phyloP scores from a whole-genome alignment of 2,888 invertebrate species.

The Amphipoea oculea region DNA sequence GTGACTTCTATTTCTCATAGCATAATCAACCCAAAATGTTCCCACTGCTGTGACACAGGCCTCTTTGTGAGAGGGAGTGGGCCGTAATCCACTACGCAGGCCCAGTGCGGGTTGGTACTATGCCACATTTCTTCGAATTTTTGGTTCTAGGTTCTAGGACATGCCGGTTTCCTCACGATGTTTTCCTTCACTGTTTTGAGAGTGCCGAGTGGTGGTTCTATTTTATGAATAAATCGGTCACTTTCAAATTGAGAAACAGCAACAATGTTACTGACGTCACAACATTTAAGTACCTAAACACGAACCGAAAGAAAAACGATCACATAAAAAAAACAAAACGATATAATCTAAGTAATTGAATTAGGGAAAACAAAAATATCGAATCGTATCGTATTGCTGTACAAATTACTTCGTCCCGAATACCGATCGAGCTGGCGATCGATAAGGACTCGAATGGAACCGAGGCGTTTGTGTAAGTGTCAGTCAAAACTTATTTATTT shows the following conservation, averaged over 20 bases:
- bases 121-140: too few species aligned
- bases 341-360: constrained; percentile 64
- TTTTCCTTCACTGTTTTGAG: too few species aligned
- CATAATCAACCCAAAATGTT: not conserved
- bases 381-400: constrained; percentile 37
- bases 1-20: not conserved
- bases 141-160: too few species aligned
- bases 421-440: constrained; percentile 46
- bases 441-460: constrained; percentile 19
- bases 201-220: too few species aligned
- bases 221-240: not conserved
- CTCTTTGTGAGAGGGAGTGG: not conserved
- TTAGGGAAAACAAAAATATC: constrained; percentile 57
- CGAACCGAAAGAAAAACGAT: constrained; percentile 14
- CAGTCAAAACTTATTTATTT: not conserved
- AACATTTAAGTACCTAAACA: not conserved
- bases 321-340: constrained; percentile 53
- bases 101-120: too few species aligned
- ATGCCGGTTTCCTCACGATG: too few species aligned
- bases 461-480: not conserved
- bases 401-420: constrained; percentile 59
- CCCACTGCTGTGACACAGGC: not conserved
- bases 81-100: too few species aligned
- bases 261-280: not conserved
- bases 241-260: not conserved